Percentiles rank a stretch among this genome's conserved stretches.
Evolutionary conservation across 2,888 invertebrate genomes (phyloP).

Genomic region (Drosophila birchii): DNA sequence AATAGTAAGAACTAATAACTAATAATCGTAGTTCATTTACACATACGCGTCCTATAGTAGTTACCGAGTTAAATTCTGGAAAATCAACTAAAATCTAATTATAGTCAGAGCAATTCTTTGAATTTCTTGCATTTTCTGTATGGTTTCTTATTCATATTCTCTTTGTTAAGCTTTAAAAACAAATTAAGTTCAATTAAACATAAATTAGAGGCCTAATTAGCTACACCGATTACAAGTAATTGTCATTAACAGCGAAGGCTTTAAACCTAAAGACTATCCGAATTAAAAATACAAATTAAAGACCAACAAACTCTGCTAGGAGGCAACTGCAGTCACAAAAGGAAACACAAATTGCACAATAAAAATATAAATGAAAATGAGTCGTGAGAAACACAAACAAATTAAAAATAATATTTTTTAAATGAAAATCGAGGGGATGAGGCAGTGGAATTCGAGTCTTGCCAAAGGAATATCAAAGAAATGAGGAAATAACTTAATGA

Average conservation of each 20-base stretch:
- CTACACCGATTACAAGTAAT: constrained; percentile 38
- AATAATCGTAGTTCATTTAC: constrained; percentile 63
- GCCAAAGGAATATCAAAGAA: constrained; percentile 39
- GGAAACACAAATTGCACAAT: constrained; percentile 55
- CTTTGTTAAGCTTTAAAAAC: constrained; percentile 38
- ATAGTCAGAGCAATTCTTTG: constrained; percentile 77
- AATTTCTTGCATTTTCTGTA: constrained; percentile 48
- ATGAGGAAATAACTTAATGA: neutral
- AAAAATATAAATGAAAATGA: constrained; percentile 19
- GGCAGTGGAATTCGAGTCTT: constrained; percentile 70
- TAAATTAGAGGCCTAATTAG: constrained; percentile 43
- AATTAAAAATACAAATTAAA: constrained; percentile 32
- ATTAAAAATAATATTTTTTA: neutral
- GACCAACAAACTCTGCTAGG: constrained; percentile 53
- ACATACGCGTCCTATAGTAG: constrained; percentile 46
- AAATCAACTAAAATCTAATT: constrained; percentile 52
- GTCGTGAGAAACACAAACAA: neutral
- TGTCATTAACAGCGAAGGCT: constrained; percentile 57
- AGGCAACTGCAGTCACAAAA: constrained; percentile 43
- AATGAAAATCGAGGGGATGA: constrained; percentile 11
- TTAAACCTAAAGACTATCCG: constrained; percentile 27
- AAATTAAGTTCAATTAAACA: constrained; percentile 52
- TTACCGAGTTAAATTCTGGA: constrained; percentile 65
- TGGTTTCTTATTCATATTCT: constrained; percentile 13
- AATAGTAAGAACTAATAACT: constrained; percentile 43